Percentiles rank a stretch among this genome's conserved stretches.
Conservation (phyloP, 2,888 invertebrate species). For the Oxytorus armatus region DNA sequence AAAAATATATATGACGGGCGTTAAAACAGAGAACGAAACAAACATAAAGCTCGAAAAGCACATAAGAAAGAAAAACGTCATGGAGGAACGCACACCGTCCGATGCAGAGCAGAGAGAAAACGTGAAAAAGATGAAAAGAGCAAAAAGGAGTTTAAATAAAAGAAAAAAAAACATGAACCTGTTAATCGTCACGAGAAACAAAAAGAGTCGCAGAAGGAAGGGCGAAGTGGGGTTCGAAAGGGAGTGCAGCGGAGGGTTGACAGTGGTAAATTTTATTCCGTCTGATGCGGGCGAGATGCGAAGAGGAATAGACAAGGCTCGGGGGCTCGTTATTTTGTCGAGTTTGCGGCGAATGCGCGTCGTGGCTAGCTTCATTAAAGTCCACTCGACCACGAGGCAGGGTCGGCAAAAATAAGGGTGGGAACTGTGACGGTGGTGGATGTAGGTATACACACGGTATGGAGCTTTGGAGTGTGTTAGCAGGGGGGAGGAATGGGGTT, state of each 20-base stretch:
- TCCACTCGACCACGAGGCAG: slow-evolving; percentile 72
- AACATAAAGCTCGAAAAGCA: no score
- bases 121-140: slow-evolving; percentile 17
- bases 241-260: slow-evolving; percentile 11
- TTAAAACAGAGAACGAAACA: no score
- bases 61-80: not conserved
- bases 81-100: not conserved
- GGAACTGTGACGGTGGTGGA: not conserved
- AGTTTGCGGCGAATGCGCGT: slow-evolving; percentile 71
- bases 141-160: slow-evolving; percentile 29
- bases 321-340: slow-evolving; percentile 71
- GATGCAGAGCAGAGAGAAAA: slow-evolving; percentile 12
- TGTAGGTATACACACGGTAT: not conserved
- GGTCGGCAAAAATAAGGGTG: slow-evolving; percentile 64
- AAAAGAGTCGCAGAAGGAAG: slow-evolving; percentile 29
- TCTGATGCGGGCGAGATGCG: slow-evolving; percentile 58
- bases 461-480: slow-evolving; percentile 36
- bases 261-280: slow-evolving; percentile 64
- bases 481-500: no score
- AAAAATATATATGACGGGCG: no score
- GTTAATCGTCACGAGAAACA: slow-evolving; percentile 63
- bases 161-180: slow-evolving; percentile 52
- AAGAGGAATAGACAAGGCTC: slow-evolving; percentile 63
- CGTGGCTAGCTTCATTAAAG: slow-evolving; percentile 76
- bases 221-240: slow-evolving; percentile 3